Percentiles rank a stretch among this genome's conserved stretches.
phyloP scores from a whole-genome alignment of 2,113 vertebrate genomes.

The Prinia subflava region DNA sequence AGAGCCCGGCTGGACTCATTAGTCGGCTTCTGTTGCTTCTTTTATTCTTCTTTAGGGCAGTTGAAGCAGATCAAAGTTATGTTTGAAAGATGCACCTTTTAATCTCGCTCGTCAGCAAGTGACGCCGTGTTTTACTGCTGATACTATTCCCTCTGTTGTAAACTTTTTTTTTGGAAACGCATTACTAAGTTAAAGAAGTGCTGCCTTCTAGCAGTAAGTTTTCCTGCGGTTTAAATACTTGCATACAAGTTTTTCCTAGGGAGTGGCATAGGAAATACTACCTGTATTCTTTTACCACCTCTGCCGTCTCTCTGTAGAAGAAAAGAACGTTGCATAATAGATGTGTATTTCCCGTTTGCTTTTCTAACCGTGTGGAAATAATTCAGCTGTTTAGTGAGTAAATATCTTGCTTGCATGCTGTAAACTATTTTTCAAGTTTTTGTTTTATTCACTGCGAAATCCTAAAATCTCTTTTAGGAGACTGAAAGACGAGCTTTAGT shows the following conservation, averaged over 20 bases:
- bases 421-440: neutral
- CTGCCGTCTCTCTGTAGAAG: neutral
- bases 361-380: neutral
- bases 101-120: neutral
- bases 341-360: neutral
- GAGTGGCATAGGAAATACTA: neutral
- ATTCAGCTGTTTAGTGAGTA: neutral
- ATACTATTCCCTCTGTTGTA: accelerated
- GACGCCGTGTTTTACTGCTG: neutral
- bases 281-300: neutral
- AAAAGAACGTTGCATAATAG: neutral
- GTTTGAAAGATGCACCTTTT: neutral
- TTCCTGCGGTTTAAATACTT: neutral
- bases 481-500: neutral
- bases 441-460: neutral
- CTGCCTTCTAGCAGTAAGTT: neutral
- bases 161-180: neutral
- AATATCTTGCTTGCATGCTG: neutral
- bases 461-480: neutral
- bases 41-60: neutral
- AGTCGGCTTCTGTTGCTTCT: neutral
- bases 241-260: neutral
- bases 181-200: neutral
- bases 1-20: neutral
- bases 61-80: neutral